These are phyloP conservation scores for Eunapius fragilis DNA, from an alignment of 37 sponge, comb jelly and placozoan species.

Conservation along the genomic window DNA sequence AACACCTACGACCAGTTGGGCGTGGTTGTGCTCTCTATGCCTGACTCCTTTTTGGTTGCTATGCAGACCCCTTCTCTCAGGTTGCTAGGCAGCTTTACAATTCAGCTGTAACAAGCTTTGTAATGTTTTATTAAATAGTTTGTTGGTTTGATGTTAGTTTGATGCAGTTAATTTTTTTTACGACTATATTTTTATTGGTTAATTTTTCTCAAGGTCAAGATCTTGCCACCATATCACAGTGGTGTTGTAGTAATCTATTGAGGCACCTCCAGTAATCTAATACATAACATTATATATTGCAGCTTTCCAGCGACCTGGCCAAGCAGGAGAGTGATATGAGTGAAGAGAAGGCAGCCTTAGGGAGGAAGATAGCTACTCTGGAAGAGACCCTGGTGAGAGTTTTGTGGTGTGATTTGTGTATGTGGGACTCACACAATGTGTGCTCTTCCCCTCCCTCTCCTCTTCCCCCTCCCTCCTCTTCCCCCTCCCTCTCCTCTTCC, in stretches of 20 bases:
- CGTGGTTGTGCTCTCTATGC: too few relatives aligned
- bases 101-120: too few relatives aligned
- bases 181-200: too few relatives aligned
- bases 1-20: too few relatives aligned
- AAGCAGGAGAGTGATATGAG: conserved; percentile 1
- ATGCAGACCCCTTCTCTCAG: background rate
- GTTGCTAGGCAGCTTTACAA: background rate
- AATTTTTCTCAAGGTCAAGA: too few relatives aligned
- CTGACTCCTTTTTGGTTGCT: background rate
- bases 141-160: background rate
- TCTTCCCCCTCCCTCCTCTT: background rate
- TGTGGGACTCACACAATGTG: background rate
- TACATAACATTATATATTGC: background rate
- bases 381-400: conserved; percentile 19
- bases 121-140: too few relatives aligned
- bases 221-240: too few relatives aligned
- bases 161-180: too few relatives aligned
- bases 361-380: background rate
- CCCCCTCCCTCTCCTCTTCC: too few relatives aligned
- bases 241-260: background rate
- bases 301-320: conserved; percentile 6
- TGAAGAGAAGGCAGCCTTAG: conserved; percentile 1
- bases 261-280: background rate
- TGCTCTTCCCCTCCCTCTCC: background rate
- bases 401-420: background rate